Evolutionary conservation across 2,113 vertebrate species (phyloP).

Genomic region (Columbina picui): DNA sequence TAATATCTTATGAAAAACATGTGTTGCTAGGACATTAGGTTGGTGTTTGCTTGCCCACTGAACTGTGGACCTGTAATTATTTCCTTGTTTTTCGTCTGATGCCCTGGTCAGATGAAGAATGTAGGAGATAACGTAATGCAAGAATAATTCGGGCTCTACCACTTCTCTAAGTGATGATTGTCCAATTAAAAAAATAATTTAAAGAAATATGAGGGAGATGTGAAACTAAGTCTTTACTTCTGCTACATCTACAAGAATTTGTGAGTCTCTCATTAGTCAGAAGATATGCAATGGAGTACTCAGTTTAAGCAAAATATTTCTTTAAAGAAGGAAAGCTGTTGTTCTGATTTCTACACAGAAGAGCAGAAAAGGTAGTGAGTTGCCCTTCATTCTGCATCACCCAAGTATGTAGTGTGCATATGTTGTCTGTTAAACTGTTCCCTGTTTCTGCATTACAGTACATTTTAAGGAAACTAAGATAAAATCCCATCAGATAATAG

Average conservation of each 20-base stretch:
- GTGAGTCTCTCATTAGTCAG: background rate
- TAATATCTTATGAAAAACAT: background rate
- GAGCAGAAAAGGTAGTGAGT: background rate
- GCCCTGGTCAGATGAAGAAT: background rate
- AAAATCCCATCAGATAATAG: background rate
- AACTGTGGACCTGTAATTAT: background rate
- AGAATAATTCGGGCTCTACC: background rate
- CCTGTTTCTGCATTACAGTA: background rate
- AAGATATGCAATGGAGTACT: background rate
- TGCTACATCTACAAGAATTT: background rate
- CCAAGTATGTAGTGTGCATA: background rate
- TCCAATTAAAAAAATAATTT: background rate
- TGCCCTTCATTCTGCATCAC: background rate
- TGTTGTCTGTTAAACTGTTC: background rate
- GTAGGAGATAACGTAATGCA: background rate
- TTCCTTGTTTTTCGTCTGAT: constrained; percentile 18
- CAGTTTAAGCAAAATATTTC: background rate
- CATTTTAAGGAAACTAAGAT: background rate
- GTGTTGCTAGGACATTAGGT: background rate
- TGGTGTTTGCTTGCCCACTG: background rate
- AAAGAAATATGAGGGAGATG: background rate
- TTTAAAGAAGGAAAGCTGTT: background rate
- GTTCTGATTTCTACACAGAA: background rate
- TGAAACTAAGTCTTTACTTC: background rate
- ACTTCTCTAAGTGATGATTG: background rate